These are phyloP conservation scores for Mesocricetus auratus DNA, from an alignment of 2,113 vertebrate genomes.

Conservation along the genomic window DNA sequence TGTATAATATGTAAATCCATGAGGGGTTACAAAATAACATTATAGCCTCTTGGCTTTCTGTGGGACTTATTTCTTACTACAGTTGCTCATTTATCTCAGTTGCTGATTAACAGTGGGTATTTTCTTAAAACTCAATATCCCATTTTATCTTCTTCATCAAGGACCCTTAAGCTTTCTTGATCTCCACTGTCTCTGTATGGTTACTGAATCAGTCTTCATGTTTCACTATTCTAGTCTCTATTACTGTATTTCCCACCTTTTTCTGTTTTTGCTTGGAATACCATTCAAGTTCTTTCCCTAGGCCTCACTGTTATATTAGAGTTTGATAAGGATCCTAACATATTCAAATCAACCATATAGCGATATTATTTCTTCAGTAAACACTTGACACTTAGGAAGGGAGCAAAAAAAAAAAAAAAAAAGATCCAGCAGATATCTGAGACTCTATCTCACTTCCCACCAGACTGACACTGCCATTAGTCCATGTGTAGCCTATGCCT, in stretches of 20 bases:
- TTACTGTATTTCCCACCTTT: neutral
- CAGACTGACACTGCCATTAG: neutral
- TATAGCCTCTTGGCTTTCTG: neutral
- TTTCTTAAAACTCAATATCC: constrained; percentile 33
- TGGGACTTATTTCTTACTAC: neutral
- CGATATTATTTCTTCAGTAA: neutral
- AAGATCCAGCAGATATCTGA: neutral
- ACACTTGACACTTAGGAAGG: neutral
- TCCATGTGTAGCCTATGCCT: neutral
- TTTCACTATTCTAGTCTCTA: neutral
- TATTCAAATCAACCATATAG: neutral
- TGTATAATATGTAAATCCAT: constrained; percentile 46
- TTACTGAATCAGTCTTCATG: neutral
- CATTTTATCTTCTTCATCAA: neutral
- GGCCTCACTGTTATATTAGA: neutral
- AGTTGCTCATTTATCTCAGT: neutral
- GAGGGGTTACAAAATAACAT: constrained; percentile 31
- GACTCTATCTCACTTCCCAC: neutral
- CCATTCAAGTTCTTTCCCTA: neutral
- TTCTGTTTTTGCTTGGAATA: neutral
- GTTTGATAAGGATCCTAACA: neutral
- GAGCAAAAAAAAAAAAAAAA: neutral
- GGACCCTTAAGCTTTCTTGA: neutral
- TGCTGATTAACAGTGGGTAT: neutral
- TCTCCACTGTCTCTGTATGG: neutral